phyloP scores from a whole-genome alignment of 2,888 invertebrate genomes.

The Orchestes rusci region DNA sequence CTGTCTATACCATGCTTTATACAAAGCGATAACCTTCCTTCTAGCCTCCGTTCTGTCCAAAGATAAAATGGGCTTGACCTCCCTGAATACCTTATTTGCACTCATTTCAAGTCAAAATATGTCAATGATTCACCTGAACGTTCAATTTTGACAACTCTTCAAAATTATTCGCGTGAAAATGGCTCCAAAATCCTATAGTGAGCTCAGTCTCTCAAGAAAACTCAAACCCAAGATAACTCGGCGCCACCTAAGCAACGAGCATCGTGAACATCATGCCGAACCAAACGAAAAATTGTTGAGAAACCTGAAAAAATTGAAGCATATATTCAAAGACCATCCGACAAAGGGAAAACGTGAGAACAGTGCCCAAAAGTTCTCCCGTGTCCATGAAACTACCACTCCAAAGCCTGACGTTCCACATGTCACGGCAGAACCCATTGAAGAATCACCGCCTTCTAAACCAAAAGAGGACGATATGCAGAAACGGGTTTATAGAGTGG shows the following conservation, averaged over 20 bases:
- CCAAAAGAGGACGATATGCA: constrained; percentile 8
- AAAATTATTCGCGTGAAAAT: constrained; percentile 10
- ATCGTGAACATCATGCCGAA: no score
- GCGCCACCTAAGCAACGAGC: no score
- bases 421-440: constrained; percentile 17
- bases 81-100: constrained; percentile 46
- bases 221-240: constrained; percentile 9
- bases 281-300: constrained; percentile 30
- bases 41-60: constrained; percentile 67
- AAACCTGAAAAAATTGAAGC: constrained; percentile 31
- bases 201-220: constrained; percentile 3
- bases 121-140: no score
- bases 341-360: constrained; percentile 13
- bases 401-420: constrained; percentile 3
- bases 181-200: constrained; percentile 7
- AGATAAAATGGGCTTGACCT: constrained; percentile 82
- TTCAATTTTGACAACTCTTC: no score
- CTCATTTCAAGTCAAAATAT: no score
- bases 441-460: constrained; percentile 20
- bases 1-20: constrained; percentile 91
- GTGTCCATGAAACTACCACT: constrained; percentile 11
- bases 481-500: constrained; percentile 28
- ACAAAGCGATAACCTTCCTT: constrained; percentile 73
- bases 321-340: constrained; percentile 24
- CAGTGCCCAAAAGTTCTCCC: constrained; percentile 20